Base-by-base conservation (phyloP, 2,888 invertebrate species). In the Nomada ferruginata region DNA sequence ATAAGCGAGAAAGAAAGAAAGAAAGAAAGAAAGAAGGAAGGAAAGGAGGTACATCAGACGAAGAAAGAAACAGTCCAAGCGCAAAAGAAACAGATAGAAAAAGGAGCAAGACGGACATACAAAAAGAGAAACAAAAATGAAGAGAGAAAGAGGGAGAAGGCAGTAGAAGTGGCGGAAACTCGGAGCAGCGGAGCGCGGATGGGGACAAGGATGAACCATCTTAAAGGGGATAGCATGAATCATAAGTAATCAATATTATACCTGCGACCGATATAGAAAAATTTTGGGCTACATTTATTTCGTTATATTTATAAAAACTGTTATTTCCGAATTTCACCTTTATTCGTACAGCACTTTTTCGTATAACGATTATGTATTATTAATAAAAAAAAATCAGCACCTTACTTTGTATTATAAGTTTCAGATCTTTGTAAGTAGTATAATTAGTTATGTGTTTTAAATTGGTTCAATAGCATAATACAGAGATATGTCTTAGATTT, bases 181-280 rank as follows among this genome's bases (percentile, higher is more conserved):
- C 85, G 80, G 84, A 85, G 86, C 79, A 87, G 87, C 78, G 84
- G 84, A 84, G 87, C 77, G 85, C 88, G 83, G 89, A 85, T 85
- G 81, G 83, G 90, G 89, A 90, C 91, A 91, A 92, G 92, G 92
- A 93, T 93, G 92, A 92, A 92, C 93, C 91, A 91, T 89, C 92
- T 93, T 93, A 92, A 93, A 93, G 93, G 91, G 90, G 93, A 93
- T 93, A 93, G 92, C 79, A 82, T 90, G 87, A 89, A 87, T 89
- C 90, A 89, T 89, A 91, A 92, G 92, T 92, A 92, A 93, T 93
- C 93, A 93, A 93, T 93, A 93, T 92, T 86, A 86, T 91, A 90
- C 89, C 89, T 89, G 85, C 90, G 85, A 87, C 87, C 86, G 88
- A 86, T 88, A 87, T 78, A 84, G 76, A 78, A 83, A 79, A 78